Conservation (phyloP, 2,888 invertebrate species). For the Pherbina coryleti region DNA sequence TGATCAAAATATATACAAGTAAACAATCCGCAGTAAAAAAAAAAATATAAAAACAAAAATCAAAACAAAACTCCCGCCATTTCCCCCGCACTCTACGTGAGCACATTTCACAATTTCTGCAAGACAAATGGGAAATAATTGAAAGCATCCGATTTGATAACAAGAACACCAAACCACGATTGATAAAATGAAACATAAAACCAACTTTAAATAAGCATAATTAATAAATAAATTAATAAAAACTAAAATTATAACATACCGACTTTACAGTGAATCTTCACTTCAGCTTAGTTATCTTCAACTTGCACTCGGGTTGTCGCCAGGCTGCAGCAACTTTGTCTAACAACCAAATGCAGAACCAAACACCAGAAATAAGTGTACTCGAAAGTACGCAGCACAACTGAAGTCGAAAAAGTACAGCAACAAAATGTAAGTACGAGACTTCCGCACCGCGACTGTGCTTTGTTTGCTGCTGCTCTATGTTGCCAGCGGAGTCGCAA, state of each 20-base stretch:
- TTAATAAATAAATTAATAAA: neutral
- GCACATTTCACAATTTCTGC: neutral
- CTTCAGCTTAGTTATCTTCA: neutral
- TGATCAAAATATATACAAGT: neutral
- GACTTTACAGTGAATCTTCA: neutral
- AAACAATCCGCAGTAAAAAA: neutral
- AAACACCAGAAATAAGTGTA: slow-evolving; percentile 39
- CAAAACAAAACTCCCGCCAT: slow-evolving; percentile 46
- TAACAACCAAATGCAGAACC: neutral
- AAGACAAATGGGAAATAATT: neutral
- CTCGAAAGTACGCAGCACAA: slow-evolving; percentile 46
- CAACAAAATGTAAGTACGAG: slow-evolving; percentile 45
- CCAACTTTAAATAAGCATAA: neutral
- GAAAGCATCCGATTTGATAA: neutral
- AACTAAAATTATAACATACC: neutral
- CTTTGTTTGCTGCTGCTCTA: slow-evolving; percentile 27
- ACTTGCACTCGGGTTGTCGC: neutral
- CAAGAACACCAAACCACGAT: neutral
- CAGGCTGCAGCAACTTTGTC: neutral
- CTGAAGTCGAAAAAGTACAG: slow-evolving; percentile 37
- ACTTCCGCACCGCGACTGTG: neutral
- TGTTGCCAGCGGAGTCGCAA: slow-evolving; percentile 49
- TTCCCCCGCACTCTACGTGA: slow-evolving; percentile 16
- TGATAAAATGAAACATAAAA: neutral
- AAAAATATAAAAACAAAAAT: slow-evolving; percentile 24